Conservation (phyloP, 2,797 vertebrate species). For the Gadopsis marmoratus region DNA sequence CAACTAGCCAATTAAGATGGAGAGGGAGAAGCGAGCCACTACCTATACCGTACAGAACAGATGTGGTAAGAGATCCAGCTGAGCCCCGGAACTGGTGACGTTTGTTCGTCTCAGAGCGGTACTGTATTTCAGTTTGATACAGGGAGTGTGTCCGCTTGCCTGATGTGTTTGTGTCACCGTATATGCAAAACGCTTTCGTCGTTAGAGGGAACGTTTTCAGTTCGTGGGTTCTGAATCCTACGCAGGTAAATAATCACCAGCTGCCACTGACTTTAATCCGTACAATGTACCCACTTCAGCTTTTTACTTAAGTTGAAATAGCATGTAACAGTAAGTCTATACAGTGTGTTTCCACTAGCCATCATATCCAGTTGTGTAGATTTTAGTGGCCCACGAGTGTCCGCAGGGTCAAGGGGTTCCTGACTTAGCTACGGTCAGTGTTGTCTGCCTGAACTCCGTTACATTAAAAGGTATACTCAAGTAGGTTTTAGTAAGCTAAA, state of each 20-base stretch:
- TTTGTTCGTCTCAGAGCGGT: conserved; percentile 7
- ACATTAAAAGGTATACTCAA: background rate
- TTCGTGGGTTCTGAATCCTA: conserved; percentile 4
- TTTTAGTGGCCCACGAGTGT: background rate
- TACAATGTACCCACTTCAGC: background rate
- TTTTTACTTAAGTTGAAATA: conserved; percentile 1
- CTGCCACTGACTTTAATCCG: conserved; percentile 19
- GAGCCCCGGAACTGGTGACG: background rate
- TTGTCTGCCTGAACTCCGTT: background rate
- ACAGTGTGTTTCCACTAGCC: background rate
- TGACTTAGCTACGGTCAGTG: background rate
- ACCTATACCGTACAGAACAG: background rate
- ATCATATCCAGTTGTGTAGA: background rate
- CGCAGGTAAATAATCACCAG: background rate
- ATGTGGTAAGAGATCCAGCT: background rate
- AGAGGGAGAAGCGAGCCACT: background rate
- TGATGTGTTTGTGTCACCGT: background rate
- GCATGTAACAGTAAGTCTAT: background rate
- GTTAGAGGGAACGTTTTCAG: background rate
- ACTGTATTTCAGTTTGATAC: background rate
- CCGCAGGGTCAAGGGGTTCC: background rate
- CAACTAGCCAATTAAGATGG: background rate
- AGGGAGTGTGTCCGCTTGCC: conserved; percentile 2
- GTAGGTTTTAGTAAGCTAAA: background rate
- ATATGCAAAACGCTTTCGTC: background rate